These are phyloP conservation scores for Gasterosteus aculeatus DNA, from an alignment of 2,113 vertebrate genomes.

Conservation along the genomic window DNA sequence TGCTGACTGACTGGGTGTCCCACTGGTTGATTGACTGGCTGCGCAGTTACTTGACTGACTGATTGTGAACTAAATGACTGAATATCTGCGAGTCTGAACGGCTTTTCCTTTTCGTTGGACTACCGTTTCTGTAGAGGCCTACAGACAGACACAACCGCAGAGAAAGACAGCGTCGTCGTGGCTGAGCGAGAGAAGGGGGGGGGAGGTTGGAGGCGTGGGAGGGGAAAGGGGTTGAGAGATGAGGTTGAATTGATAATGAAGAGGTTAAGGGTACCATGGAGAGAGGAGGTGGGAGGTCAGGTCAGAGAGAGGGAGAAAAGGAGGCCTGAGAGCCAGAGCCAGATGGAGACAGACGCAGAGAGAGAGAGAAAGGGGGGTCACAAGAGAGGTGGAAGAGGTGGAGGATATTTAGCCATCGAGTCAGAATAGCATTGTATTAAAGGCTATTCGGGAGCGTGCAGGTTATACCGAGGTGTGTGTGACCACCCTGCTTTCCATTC, in stretches of 20 bases:
- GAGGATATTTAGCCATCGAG: constrained; percentile 43
- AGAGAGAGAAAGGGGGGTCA: constrained; percentile 58
- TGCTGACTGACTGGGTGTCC: constrained; percentile 91
- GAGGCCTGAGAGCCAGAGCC: constrained; percentile 32
- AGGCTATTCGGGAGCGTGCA: constrained; percentile 51
- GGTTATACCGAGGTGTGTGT: constrained; percentile 42
- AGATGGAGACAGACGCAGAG: background rate
- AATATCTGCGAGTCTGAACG: constrained; percentile 28
- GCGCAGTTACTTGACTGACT: constrained; percentile 57
- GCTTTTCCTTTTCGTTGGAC: background rate
- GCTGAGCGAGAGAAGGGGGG: constrained; percentile 7
- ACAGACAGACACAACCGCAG: constrained; percentile 35
- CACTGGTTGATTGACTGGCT: constrained; percentile 77
- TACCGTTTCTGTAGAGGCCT: background rate
- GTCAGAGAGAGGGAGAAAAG: constrained; percentile 42
- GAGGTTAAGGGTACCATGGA: constrained; percentile 71
- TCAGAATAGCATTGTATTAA: constrained; percentile 57
- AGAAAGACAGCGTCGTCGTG: background rate
- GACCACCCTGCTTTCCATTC: constrained; percentile 29
- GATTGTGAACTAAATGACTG: constrained; percentile 48
- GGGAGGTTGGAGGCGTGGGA: constrained; percentile 15
- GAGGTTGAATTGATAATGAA: constrained; percentile 70
- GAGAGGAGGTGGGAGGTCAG: constrained; percentile 56
- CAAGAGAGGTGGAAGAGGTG: constrained; percentile 23
- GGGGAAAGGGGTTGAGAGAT: constrained; percentile 45